These are phyloP conservation scores for Cherax destructor DNA, from an alignment of 1,140 invertebrate species.

Conservation along the genomic window DNA sequence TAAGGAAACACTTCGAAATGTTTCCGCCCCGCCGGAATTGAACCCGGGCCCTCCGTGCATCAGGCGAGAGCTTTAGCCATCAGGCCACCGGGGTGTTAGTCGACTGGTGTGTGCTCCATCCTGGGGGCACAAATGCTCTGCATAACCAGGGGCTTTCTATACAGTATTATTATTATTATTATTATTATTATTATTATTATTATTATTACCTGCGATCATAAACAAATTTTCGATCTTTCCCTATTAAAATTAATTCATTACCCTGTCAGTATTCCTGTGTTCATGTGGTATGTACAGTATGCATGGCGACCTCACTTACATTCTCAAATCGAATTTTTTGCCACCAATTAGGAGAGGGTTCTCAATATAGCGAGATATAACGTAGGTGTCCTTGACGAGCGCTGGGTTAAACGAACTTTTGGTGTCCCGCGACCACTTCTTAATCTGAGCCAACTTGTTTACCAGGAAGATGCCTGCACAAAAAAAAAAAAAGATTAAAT, in stretches of 20 bases:
- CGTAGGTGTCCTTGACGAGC: slow-evolving; percentile 89
- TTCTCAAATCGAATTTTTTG: slow-evolving; percentile 91
- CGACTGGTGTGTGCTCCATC: too few species aligned
- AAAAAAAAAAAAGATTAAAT: neutral
- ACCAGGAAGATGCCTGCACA: slow-evolving; percentile 87
- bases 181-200: too few species aligned
- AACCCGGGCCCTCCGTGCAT: too few species aligned
- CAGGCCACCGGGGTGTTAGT: too few species aligned
- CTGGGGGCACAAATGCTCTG: too few species aligned
- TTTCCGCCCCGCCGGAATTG: too few species aligned
- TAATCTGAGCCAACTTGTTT: slow-evolving; percentile 91
- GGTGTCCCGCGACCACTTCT: slow-evolving; percentile 84
- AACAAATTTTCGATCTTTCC: neutral
- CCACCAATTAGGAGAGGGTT: slow-evolving; percentile 91
- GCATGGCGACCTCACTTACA: slow-evolving; percentile 72
- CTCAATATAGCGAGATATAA: slow-evolving; percentile 90
- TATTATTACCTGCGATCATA: too few species aligned
- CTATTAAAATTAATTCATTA: neutral
- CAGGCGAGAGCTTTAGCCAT: too few species aligned
- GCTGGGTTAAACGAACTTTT: slow-evolving; percentile 81
- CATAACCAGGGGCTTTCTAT: too few species aligned
- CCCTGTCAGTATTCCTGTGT: neutral
- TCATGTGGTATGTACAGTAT: neutral
- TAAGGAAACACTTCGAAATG: too few species aligned
- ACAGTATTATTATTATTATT: too few species aligned